Base-by-base conservation (phyloP, 2,797 vertebrate genomes). In the Ibycter americanus region DNA sequence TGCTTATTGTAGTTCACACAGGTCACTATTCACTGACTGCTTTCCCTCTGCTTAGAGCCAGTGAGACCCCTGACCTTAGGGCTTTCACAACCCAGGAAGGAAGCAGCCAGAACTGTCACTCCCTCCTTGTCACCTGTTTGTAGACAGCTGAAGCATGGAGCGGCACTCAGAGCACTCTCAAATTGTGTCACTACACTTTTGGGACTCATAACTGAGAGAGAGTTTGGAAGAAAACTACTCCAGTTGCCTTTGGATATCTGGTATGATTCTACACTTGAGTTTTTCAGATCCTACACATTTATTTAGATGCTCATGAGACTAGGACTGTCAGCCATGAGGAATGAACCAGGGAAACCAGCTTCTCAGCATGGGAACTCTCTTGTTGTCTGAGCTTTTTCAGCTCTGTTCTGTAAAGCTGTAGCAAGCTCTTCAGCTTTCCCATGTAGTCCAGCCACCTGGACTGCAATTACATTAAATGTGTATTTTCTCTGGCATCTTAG, bases 131-230 rank as follows among this genome's bases (percentile, higher is more conserved):
- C 36, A 44, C n/a, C 12, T 40, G 38, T 46, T 47, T 61, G 46
- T 10, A 31, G 36, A 13, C 32, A 54, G 3, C 20, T 61, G 59
- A 9, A 83, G 51, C 42, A 70, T 12, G 44, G 47, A 42, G 19
- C 1, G 0, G 29, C 26, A 12, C n/a, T 19, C 65, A n/a, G 47
- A 59, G 26, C 0, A 0, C 20, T 56, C 67, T 27, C 7, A 0
- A 4, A 5, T 55, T 51, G 47, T 73, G 61, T 44, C 59, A 25
- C 14, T 27, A 21, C 2, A 1, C 49, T 47, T 38, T 32, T 78
- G 66, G n/a, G n/a, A 15, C 44, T 76, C 49, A 15, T 22, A 38
- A 22, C 40, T 12, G 58, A 38, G 68, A 38, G 21, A 29, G 8
- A 36, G 8, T 61, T 9, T 40, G 23, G 68, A 55, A 76, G 58